Base-by-base conservation (phyloP, 2,113 vertebrate species). In the Epinephelus fuscoguttatus region DNA sequence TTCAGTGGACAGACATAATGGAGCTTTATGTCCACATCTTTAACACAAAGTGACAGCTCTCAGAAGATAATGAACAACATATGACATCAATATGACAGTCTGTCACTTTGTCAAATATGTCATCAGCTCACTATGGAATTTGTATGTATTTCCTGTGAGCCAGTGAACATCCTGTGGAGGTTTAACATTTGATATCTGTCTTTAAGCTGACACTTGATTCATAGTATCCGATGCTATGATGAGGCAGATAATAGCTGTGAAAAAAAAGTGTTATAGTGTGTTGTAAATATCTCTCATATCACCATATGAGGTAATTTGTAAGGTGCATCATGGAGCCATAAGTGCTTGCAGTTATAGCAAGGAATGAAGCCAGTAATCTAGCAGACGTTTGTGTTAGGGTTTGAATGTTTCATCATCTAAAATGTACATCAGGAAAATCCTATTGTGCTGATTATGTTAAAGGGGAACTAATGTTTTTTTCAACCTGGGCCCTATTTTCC, bases 211-310 rank as follows among this genome's bases (percentile, higher is more conserved):
- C 47, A 45, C 30, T 27, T 11, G 2, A 68, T 66, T 47, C 13
- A 55, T 9, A 40, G 0, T 19, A 60, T 70, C 66, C 63, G 70
- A 75, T 53, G 10, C 53, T 69, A 75, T 45, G 42, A 76, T 68
- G 13, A 64, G 19, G 17, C 47, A 63, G 55, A 55, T 56, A 6
- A 45, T 45, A 25, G 3, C 27, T 27, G 27, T 27, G 27, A 3
- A 27, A 27, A 27, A 27, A 27, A 27, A 27, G 21, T n/a, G 56
- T 53, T 17, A 30, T 15, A 45, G 47, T 64, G 8, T 52, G 59
- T 1, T 4, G 66, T 75, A 42, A 47, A 84, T 81, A 18, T 70
- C 13, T 53, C 27, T 64, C 27, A 27, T 27, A 27, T 27, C 59
- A 76, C 55, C 63, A 59, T 53, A 21, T 45, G 12, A 10, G 53